Base-by-base conservation (phyloP, 2,888 invertebrate genomes). In the Campoletis raptor region DNA sequence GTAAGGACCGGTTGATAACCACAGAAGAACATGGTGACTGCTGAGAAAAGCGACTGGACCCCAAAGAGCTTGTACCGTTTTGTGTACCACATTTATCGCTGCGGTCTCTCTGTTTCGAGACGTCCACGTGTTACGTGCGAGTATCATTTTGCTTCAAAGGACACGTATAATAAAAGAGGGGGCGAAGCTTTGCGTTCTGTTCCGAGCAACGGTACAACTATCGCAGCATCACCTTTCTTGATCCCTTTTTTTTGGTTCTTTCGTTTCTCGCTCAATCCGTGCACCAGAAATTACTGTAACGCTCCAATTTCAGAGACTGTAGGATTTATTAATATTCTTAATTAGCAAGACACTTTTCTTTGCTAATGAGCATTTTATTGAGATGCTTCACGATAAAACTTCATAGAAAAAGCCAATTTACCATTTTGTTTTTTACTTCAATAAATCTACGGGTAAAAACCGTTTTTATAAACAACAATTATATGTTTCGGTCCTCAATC, bases 61-160 rank as follows among this genome's bases (percentile, higher is more conserved):
- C 74, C 74, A 45, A 76, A 73, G 67, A 77, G 82, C 83, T 85
- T 85, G 88, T 90, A 90, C 90, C 90, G 90, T 90, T 90, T 86
- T 74, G 78, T 86, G 90, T 90, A 90, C 89, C 88, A 90, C 89
- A 90, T 90, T 88, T 85, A 84, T 85, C 73, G 54, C 54, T 57
- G 73, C 54, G 40, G 40, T 64, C 76, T 64, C 76, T 64, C 45
- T 45, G 66, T 70, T 37, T 18, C 52, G 12, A 57, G 42, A 40
- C 54, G 40, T 70, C 70, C 40, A 40, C 66, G 54, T 61, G 57
- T 57, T 70, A 57, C 57, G 12, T 80, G 42, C 48, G 73, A 37
- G 54, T 81, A 81, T 81, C 67, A 74, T 74, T 66, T 45, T 21
- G 36, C 42, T 54, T 37, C n/a, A 57, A 81, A 66, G 74, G 81